Evolutionary conservation across 1,140 invertebrate genomes (phyloP).

Genomic region (Drosophila nigrodunni): DNA sequence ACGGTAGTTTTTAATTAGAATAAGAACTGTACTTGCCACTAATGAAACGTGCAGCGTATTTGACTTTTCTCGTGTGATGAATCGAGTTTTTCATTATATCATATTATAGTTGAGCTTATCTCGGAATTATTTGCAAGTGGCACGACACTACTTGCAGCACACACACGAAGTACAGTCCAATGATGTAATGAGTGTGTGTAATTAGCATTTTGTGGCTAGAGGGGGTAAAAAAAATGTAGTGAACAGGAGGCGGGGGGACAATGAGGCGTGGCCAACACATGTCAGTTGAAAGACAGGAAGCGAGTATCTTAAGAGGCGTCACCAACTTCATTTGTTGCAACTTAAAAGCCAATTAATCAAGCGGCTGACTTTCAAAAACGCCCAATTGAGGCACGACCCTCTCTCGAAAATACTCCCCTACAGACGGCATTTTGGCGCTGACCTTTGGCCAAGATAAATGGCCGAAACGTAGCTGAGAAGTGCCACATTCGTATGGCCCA

Average conservation of each 20-base stretch:
- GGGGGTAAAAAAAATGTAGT: neutral
- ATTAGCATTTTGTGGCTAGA: slow-evolving; percentile 34
- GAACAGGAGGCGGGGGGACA: neutral
- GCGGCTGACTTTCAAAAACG: slow-evolving; percentile 66
- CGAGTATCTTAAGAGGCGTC: slow-evolving; percentile 25
- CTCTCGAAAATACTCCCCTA: neutral
- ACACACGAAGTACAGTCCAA: slow-evolving; percentile 16
- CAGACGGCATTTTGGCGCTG: slow-evolving; percentile 40
- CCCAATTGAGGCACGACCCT: slow-evolving; percentile 33
- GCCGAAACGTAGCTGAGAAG: slow-evolving; percentile 8
- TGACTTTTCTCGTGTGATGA: slow-evolving; percentile 11
- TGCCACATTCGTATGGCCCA: slow-evolving; percentile 29
- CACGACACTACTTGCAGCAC: slow-evolving; percentile 40
- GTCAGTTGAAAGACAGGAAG: slow-evolving; percentile 31
- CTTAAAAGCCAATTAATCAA: slow-evolving; percentile 82
- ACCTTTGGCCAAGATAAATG: slow-evolving; percentile 62
- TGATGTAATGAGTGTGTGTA: slow-evolving; percentile 46
- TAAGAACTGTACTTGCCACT: slow-evolving; percentile 23
- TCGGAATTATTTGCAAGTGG: slow-evolving; percentile 32
- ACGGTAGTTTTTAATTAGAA: slow-evolving; percentile 27
- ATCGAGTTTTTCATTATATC: slow-evolving; percentile 32
- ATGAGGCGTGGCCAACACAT: slow-evolving; percentile 28
- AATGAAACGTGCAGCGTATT: slow-evolving; percentile 13
- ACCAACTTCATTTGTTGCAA: slow-evolving; percentile 67
- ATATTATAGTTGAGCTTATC: slow-evolving; percentile 40